Evolutionary conservation across 2,888 invertebrate genomes (phyloP).

Genomic region (Philhelius pedissequus): DNA sequence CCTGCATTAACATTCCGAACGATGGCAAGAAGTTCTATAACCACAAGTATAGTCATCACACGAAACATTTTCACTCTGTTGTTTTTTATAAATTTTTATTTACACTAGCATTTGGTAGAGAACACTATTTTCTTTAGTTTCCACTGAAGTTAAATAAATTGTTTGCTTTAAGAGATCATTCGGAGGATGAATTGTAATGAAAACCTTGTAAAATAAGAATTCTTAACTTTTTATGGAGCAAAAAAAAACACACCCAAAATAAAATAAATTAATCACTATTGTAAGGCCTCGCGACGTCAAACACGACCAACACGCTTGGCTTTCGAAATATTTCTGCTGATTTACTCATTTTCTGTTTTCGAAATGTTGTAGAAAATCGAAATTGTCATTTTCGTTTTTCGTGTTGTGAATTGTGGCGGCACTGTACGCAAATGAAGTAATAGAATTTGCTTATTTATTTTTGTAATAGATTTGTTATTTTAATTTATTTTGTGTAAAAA

Average conservation of each 20-base stretch:
- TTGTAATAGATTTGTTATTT: not conserved
- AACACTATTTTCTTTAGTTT: slow-evolving; percentile 27
- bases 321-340: slow-evolving; percentile 57
- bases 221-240: slow-evolving; percentile 3
- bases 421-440: not conserved
- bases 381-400: slow-evolving; percentile 27
- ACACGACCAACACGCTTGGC: slow-evolving; percentile 45
- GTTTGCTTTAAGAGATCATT: slow-evolving; percentile 22
- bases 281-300: slow-evolving; percentile 34
- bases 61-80: slow-evolving; percentile 54
- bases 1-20: slow-evolving; percentile 59
- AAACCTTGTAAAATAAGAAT: slow-evolving; percentile 6
- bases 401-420: slow-evolving; percentile 15
- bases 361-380: not conserved
- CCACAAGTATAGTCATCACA: slow-evolving; percentile 50
- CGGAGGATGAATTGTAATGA: not conserved
- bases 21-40: slow-evolving; percentile 47
- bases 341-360: not conserved
- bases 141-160: slow-evolving; percentile 37
- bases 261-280: slow-evolving; percentile 34
- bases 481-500: no score
- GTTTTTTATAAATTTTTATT: slow-evolving; percentile 18
- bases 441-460: not conserved
- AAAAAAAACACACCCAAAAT: slow-evolving; percentile 54
- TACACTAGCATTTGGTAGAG: slow-evolving; percentile 44